Evolutionary conservation across 2,888 invertebrate species (phyloP).

Genomic region (Venustoraphidia nigricollis): DNA sequence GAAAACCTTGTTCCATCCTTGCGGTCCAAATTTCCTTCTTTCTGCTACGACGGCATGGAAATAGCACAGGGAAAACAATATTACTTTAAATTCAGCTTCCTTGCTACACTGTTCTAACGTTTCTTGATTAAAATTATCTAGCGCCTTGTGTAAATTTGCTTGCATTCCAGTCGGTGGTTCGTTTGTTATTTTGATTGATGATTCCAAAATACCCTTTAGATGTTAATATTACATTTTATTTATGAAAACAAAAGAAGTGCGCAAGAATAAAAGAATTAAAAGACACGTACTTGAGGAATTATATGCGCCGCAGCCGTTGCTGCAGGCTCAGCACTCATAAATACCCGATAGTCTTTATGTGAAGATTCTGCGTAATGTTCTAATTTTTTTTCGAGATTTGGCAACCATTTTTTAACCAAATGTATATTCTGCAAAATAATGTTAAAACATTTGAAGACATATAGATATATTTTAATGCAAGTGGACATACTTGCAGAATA

Average conservation of each 20-base stretch:
- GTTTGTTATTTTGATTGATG: constrained; percentile 93
- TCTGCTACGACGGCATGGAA: constrained; percentile 95
- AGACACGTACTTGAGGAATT: constrained; percentile 57
- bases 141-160: constrained; percentile 89
- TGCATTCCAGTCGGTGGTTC: constrained; percentile 95
- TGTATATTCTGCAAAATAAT: constrained; percentile 64
- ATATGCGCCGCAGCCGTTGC: constrained; percentile 76
- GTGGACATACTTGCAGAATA: constrained; percentile 51
- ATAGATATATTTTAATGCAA: not conserved
- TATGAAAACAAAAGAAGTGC: not conserved
- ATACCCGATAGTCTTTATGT: constrained; percentile 68
- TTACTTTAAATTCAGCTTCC: constrained; percentile 91
- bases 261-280: not conserved
- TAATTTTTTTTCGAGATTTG: constrained; percentile 78
- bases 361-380: constrained; percentile 71
- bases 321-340: constrained; percentile 90
- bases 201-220: constrained; percentile 72
- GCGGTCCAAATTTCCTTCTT: constrained; percentile 85
- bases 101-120: constrained; percentile 90
- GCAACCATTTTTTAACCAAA: constrained; percentile 87
- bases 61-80: constrained; percentile 83
- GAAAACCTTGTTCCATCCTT: constrained; percentile 74
- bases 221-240: constrained; percentile 3
- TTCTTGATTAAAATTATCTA: constrained; percentile 90
- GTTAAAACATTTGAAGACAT: not conserved